Conservation (phyloP, 2,888 invertebrate genomes). For the Pomacea canaliculata region DNA sequence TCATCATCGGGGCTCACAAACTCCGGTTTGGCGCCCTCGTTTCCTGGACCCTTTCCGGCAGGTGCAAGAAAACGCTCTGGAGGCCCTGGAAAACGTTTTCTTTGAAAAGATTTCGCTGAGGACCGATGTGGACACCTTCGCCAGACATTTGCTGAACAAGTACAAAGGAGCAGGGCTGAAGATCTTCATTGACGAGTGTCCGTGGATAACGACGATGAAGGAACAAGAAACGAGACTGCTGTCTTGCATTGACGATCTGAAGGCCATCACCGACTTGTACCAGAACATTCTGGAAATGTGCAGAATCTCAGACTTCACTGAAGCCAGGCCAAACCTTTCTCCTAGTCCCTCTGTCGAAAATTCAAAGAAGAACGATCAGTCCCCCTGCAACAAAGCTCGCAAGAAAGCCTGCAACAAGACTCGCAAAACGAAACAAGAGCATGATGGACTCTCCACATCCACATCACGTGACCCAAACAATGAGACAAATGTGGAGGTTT, state of each 20-base stretch:
- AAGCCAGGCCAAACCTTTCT: too few relatives aligned
- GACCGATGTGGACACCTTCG: conserved; percentile 1
- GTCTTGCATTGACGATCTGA: neutral
- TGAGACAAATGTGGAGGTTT: too few relatives aligned
- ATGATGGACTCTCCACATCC: too few relatives aligned
- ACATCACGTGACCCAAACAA: too few relatives aligned
- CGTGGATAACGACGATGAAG: neutral
- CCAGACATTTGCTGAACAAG: neutral
- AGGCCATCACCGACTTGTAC: neutral
- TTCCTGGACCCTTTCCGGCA: conserved; percentile 1
- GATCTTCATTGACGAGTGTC: conserved; percentile 7
- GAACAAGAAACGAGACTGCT: neutral
- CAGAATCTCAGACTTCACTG: too few relatives aligned
- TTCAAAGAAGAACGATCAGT: too few relatives aligned
- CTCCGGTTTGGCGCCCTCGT: conserved; percentile 11
- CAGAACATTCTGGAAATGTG: neutral
- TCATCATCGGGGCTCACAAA: conserved; percentile 6
- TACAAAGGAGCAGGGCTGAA: neutral
- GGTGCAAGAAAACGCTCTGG: neutral
- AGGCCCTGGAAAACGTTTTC: neutral
- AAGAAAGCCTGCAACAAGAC: neutral
- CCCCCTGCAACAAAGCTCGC: too few relatives aligned
- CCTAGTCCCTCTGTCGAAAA: too few relatives aligned
- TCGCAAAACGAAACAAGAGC: neutral
- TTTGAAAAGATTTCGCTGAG: conserved; percentile 5